Evolutionary conservation across 1,140 invertebrate species (phyloP), one percentile per base, ranked within the genome.

Genomic region (Rhyzopertha dominica): DNA sequence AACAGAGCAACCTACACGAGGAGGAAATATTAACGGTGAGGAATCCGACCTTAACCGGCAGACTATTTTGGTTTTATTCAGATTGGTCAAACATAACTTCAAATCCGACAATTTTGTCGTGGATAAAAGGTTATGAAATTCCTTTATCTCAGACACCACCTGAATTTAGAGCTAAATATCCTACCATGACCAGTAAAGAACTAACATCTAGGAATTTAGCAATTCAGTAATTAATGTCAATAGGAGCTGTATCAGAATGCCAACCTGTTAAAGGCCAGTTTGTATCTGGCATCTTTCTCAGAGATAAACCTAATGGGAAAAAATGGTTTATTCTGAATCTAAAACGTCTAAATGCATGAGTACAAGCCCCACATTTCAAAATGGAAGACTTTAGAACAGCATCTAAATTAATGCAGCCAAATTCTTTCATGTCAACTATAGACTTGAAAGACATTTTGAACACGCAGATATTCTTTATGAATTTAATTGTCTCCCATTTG

Each of bases 241-340:
- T n/a, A n/a, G n/a, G n/a, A n/a, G n/a, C n/a, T n/a, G n/a, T n/a
- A n/a, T n/a, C n/a, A n/a, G n/a, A n/a, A n/a, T n/a, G n/a, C n/a
- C n/a, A n/a, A n/a, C n/a, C n/a, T n/a, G n/a, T n/a, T 25, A 24
- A 29, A 28, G 48, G 39, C 28, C 55, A 62, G 42, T 63, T 57
- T 41, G 31, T 62, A 14, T 63, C 60, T 19, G 10, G 32, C 29
- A 53, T 58, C 17, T 63, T 63, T 29, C 14, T 56, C 3, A 43
- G 39, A 16, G 41, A 46, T 8, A 59, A 62, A 47, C 43, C 49
- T 16, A 46, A 59, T 38, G 58, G 54, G 1, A 43, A 43, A 16
- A 47, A 44, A 30, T 51, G 54, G 22, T 43, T 62, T 20, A 62
- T 61, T 47, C 35, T 60, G 25, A 62, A 63, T 49, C 49, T 62